A percentile compares a stretch with the other conserved stretches of the same genome.
Conservation (phyloP, 2,888 invertebrate genomes). For the Hemicrepidius hirtus region DNA sequence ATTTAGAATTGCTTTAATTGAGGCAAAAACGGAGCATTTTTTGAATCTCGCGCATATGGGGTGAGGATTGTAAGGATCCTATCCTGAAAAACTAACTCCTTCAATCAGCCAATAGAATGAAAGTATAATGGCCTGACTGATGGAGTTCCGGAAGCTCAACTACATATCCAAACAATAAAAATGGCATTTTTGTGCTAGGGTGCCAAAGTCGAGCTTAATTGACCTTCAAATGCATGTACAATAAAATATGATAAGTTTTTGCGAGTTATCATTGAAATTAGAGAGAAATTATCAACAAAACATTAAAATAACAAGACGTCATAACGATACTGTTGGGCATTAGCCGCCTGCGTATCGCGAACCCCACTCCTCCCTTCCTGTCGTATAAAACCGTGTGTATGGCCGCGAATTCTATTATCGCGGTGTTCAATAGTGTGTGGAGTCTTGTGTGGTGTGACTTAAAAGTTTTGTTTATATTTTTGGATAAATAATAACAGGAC, state of each 20-base stretch:
- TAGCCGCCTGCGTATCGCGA: constrained; percentile 34
- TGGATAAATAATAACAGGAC: constrained; percentile 31
- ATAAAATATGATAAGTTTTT: neutral
- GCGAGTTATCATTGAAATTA: neutral
- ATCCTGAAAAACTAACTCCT: constrained; percentile 42
- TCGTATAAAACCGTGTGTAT: constrained; percentile 58
- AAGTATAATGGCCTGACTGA: constrained; percentile 63
- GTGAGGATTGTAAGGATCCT: constrained; percentile 54
- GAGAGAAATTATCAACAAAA: constrained; percentile 17
- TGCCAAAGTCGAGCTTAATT: neutral
- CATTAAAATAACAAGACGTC: constrained; percentile 22
- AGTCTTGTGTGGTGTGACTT: constrained; percentile 12
- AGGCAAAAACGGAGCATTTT: constrained; percentile 30
- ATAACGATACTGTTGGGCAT: neutral
- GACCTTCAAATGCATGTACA: neutral
- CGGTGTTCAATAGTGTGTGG: constrained; percentile 18
- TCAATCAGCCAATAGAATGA: constrained; percentile 56
- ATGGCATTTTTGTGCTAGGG: neutral
- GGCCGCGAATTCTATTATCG: constrained; percentile 18
- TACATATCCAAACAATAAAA: neutral
- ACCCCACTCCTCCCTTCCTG: constrained; percentile 47
- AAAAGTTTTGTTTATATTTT: constrained; percentile 40
- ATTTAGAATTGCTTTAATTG: constrained; percentile 19
- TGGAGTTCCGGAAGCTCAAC: constrained; percentile 50
- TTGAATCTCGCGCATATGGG: constrained; percentile 60